These are phyloP conservation scores for Diuraphis noxia DNA, from an alignment of 1,140 invertebrate species.

Conservation along the genomic window DNA sequence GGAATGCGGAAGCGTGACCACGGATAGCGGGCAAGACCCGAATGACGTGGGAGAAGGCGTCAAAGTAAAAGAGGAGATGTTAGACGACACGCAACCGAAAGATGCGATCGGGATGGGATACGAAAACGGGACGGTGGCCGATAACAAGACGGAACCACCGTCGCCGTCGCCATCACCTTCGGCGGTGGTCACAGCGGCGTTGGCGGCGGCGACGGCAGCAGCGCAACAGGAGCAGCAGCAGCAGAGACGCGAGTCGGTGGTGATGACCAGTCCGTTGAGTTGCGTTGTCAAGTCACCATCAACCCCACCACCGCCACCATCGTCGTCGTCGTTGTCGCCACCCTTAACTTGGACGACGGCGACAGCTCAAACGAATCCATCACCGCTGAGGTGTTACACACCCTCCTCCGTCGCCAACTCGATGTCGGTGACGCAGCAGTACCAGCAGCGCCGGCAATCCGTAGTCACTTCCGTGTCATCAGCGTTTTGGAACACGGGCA, in stretches of 20 bases:
- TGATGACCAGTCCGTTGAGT: conserved; percentile 51
- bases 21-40: conserved; percentile 45
- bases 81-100: conserved; percentile 10
- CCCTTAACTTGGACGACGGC: not conserved
- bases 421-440: conserved; percentile 24
- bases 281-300: conserved; percentile 46
- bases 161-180: not conserved
- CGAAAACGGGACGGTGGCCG: conserved; percentile 18
- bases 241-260: conserved; percentile 55
- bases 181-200: not conserved
- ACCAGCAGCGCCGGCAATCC: conserved; percentile 51
- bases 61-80: conserved; percentile 16
- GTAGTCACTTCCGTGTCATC: conserved; percentile 48
- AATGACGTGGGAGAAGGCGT: conserved; percentile 36
- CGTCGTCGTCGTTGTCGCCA: not conserved
- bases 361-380: not conserved
- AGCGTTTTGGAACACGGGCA: conserved; percentile 31
- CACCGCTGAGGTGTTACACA: not conserved
- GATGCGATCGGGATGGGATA: not conserved
- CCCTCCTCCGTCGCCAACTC: not conserved
- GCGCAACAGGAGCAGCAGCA: conserved; percentile 7
- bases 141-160: not conserved
- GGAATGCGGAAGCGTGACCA: conserved; percentile 30
- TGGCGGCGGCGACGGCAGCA: not conserved
- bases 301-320: not conserved